Percentiles rank a stretch among this genome's conserved stretches.
phyloP scores from a whole-genome alignment of 30 jellyfish, hydroid and myxozoan genomes.

The Calvadosia cruxmelitensis region DNA sequence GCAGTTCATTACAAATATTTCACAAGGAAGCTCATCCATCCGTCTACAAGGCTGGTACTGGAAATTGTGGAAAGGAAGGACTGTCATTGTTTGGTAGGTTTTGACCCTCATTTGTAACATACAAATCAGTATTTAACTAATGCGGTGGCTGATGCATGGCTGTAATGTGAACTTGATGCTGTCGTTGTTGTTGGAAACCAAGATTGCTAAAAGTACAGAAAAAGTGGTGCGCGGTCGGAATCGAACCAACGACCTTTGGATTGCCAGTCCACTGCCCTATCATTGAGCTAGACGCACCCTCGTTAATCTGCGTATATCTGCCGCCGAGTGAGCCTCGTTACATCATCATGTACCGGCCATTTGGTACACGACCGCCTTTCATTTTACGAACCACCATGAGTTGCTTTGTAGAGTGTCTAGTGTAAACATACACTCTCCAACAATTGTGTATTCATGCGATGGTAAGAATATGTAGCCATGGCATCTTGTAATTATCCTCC shows the following conservation, averaged over 20 bases:
- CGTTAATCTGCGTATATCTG: not conserved
- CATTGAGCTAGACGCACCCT: not conserved
- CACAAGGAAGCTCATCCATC: constrained; percentile 96
- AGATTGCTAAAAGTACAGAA: not conserved
- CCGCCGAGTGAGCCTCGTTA: too few relatives aligned
- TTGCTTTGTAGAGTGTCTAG: not conserved
- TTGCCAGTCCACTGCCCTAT: not conserved
- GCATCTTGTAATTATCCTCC: too few relatives aligned
- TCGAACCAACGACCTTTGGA: not conserved
- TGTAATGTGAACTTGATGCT: not conserved
- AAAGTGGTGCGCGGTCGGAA: not conserved
- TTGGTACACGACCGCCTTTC: too few relatives aligned
- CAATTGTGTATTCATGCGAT: too few relatives aligned
- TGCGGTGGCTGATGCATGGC: too few relatives aligned
- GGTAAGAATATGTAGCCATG: too few relatives aligned
- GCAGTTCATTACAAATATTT: constrained; percentile 79
- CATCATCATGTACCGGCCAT: too few relatives aligned
- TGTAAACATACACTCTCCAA: too few relatives aligned
- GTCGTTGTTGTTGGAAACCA: not conserved
- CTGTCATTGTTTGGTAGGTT: constrained; percentile 80
- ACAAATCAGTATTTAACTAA: too few relatives aligned
- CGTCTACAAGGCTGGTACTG: constrained; percentile 76
- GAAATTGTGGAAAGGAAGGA: constrained; percentile 83
- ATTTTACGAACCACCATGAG: too few relatives aligned
- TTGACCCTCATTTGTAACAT: not conserved